Evolutionary conservation across 2,113 vertebrate species (phyloP).

Genomic region (Ptilorrhoa leucosticta): DNA sequence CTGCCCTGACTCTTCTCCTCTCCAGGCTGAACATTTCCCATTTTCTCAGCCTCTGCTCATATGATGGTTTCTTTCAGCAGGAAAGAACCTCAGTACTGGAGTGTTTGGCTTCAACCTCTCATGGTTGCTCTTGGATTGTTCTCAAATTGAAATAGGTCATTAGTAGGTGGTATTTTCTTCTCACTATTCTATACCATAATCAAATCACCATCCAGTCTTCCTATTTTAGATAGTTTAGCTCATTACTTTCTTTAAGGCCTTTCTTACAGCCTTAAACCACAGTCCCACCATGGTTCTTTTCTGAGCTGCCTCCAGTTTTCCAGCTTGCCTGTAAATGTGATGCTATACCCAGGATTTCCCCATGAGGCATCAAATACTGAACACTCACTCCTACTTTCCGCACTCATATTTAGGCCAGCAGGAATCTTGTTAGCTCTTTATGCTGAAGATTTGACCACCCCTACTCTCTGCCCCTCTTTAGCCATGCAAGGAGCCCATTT

Average conservation of each 20-base stretch:
- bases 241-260: neutral
- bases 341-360: neutral
- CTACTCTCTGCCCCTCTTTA: neutral
- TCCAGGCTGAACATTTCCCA: neutral
- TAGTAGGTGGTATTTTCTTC: neutral
- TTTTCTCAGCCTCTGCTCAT: neutral
- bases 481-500: neutral
- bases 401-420: neutral
- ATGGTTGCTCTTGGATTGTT: neutral
- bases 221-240: neutral
- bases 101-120: neutral
- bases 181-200: neutral
- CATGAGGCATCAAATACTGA: neutral
- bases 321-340: neutral
- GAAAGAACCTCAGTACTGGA: neutral
- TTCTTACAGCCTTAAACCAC: neutral
- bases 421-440: neutral
- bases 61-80: neutral
- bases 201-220: neutral
- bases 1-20: neutral
- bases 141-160: neutral
- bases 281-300: neutral
- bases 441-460: neutral
- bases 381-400: neutral
- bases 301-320: neutral